Evolutionary conservation across 2,888 invertebrate genomes (phyloP).

Genomic region (Lepidocyrtoides sp.): DNA sequence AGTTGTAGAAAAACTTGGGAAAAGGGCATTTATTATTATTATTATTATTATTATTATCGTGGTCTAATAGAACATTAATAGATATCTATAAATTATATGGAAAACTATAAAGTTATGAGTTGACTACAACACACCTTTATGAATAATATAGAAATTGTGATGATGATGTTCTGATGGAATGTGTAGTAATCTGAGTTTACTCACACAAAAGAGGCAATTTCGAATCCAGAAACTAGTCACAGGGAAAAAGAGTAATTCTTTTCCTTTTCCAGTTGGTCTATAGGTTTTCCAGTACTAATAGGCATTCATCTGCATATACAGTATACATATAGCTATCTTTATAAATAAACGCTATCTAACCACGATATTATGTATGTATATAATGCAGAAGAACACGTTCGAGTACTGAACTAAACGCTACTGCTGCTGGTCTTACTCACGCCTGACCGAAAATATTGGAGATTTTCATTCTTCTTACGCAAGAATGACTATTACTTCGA

Average conservation of each 20-base stretch:
- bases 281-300: neutral
- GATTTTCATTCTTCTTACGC: constrained; percentile 78
- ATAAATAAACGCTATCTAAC: no score
- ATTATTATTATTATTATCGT: constrained; percentile 64
- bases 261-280: neutral
- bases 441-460: constrained; percentile 78
- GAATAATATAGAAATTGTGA: constrained; percentile 45
- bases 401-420: neutral
- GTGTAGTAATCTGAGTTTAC: neutral
- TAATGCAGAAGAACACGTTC: neutral
- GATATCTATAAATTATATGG: neutral
- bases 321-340: no score
- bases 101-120: neutral
- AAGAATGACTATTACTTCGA: constrained; percentile 62
- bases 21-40: constrained; percentile 55
- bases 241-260: constrained; percentile 1
- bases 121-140: neutral
- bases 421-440: constrained; percentile 56
- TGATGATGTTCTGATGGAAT: constrained; percentile 42
- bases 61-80: constrained; percentile 48
- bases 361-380: neutral
- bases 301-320: neutral
- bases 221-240: constrained; percentile 48
- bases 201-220: neutral
- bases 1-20: constrained; percentile 41